Percentiles rank a stretch among this genome's conserved stretches.
These are phyloP conservation scores for Zeus faber DNA, from an alignment of 2,113 vertebrate genomes.

Conservation along the genomic window DNA sequence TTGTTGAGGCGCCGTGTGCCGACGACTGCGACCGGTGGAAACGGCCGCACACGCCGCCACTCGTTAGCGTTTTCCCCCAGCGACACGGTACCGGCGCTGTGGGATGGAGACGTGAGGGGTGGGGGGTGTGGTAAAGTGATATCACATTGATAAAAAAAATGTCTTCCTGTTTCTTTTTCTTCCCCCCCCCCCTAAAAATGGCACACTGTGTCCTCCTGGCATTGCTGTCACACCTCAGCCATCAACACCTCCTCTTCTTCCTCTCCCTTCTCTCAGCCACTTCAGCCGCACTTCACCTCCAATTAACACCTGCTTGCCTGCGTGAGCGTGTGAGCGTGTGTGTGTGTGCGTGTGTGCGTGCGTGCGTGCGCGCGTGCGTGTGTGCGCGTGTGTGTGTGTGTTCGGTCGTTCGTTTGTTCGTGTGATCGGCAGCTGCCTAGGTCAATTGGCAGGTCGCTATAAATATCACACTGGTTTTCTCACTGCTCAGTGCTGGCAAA, in stretches of 20 bases:
- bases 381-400: conserved; percentile 10
- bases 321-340: conserved; percentile 24
- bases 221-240: conserved; percentile 51
- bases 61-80: too few relatives aligned
- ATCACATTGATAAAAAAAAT: conserved; percentile 50
- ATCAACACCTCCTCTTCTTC: conserved; percentile 66
- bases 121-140: conserved; percentile 20
- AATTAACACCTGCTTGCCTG: conserved; percentile 71
- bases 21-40: too few relatives aligned
- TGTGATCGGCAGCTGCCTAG: conserved; percentile 51
- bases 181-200: conserved; percentile 11
- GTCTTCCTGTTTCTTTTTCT: conserved; percentile 39
- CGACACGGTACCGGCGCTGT: not conserved
- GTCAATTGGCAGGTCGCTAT: conserved; percentile 63
- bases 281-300: conserved; percentile 64
- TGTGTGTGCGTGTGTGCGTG: conserved; percentile 19
- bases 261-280: conserved; percentile 44
- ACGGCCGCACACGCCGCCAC: too few relatives aligned
- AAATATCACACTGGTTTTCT: conserved; percentile 68
- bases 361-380: conserved; percentile 18
- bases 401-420: not conserved
- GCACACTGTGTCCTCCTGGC: conserved; percentile 24
- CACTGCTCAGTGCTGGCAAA: conserved; percentile 52
- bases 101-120: not conserved
- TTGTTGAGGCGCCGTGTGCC: too few relatives aligned